Percentiles rank a stretch among this genome's conserved stretches.
Evolutionary conservation across 2,888 invertebrate genomes (phyloP).

Genomic region (Ornithoptera priamus): DNA sequence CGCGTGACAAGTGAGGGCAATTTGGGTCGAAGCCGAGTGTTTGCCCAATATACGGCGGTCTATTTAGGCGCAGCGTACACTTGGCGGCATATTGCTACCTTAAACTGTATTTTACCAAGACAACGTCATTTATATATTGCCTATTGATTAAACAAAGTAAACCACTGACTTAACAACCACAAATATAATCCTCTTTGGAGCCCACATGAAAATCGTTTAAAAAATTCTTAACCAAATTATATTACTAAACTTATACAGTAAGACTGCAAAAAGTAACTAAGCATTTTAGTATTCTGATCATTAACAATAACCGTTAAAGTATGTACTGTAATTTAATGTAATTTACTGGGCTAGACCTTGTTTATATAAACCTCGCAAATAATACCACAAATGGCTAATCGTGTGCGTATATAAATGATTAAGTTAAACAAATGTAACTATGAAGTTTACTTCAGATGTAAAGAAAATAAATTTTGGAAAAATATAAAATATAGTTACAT

Average conservation of each 20-base stretch:
- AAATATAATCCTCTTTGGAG: too few relatives aligned
- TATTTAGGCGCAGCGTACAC: constrained; percentile 26
- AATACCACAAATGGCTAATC: not conserved
- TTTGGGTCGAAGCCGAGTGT: constrained; percentile 58
- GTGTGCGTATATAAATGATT: not conserved
- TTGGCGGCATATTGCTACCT: constrained; percentile 13
- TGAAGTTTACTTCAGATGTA: not conserved
- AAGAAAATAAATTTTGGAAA: too few relatives aligned
- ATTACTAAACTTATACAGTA: too few relatives aligned
- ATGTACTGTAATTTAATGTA: not conserved
- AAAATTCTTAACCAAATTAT: too few relatives aligned
- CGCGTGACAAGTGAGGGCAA: constrained; percentile 60
- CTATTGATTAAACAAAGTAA: constrained; percentile 1
- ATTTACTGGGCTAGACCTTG: too few relatives aligned
- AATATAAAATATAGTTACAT: not conserved
- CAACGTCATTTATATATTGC: not conserved
- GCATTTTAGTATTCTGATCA: not conserved
- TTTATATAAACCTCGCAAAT: not conserved
- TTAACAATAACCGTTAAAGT: not conserved
- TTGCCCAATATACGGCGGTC: constrained; percentile 45
- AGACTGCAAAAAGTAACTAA: not conserved
- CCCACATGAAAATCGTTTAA: too few relatives aligned
- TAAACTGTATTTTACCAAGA: constrained; percentile 6
- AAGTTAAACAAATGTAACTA: not conserved
- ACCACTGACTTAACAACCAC: too few relatives aligned